Percentiles rank a stretch among this genome's conserved stretches.
Evolutionary conservation across 2,888 invertebrate genomes (phyloP).

Genomic region (Eueremaeus valkanovi): DNA sequence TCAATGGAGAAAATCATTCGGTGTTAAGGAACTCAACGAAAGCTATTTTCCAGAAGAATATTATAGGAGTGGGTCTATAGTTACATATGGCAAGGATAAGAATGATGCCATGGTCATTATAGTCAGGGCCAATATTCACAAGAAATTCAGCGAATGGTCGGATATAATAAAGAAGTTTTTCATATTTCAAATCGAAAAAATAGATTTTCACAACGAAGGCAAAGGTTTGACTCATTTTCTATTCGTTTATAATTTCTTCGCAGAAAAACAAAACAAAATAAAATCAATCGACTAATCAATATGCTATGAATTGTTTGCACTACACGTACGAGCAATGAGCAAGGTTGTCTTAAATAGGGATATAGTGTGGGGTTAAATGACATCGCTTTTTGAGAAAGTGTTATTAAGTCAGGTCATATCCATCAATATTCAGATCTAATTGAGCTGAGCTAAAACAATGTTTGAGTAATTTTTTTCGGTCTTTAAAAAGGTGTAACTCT

Average conservation of each 20-base stretch:
- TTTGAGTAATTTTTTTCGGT: no score
- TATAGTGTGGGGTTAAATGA: no score
- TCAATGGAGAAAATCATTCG: slow-evolving; percentile 37
- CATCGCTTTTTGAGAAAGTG: no score
- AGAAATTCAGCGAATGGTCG: slow-evolving; percentile 36
- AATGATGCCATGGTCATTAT: slow-evolving; percentile 13
- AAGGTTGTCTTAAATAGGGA: no score
- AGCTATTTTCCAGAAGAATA: slow-evolving; percentile 40
- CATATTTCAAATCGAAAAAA: slow-evolving; percentile 39
- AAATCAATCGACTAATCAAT: no score
- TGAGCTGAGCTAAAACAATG: no score
- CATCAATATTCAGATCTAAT: no score
- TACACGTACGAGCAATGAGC: no score
- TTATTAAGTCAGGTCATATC: no score
- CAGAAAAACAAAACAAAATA: no score
- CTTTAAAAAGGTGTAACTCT: slow-evolving; percentile 35
- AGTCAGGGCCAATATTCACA: slow-evolving; percentile 39
- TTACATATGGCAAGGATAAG: slow-evolving; percentile 38
- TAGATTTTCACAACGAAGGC: slow-evolving; percentile 34
- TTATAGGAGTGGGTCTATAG: slow-evolving; percentile 37
- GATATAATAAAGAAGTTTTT: slow-evolving; percentile 35
- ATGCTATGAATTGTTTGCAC: no score
- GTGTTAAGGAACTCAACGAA: slow-evolving; percentile 17
- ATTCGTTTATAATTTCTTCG: no score
- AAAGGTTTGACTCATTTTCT: slow-evolving; percentile 37